phyloP scores from a whole-genome alignment of 2,888 invertebrate species.

The Tubulanus polymorphus region DNA sequence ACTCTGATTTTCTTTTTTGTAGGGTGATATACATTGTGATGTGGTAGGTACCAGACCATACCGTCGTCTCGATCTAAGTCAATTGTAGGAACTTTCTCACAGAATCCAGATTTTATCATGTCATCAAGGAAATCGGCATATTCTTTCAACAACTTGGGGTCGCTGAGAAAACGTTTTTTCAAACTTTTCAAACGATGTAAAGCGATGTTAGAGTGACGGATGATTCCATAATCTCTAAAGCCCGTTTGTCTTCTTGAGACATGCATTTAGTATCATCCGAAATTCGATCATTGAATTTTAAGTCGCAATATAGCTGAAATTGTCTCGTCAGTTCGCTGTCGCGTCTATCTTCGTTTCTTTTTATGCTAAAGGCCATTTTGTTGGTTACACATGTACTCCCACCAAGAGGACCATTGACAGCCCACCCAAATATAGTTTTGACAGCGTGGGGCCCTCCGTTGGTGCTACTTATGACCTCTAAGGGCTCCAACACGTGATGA shows the following conservation, averaged over 20 bases:
- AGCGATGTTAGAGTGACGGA: not conserved
- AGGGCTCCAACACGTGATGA: too few species aligned
- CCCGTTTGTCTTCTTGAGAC: not conserved
- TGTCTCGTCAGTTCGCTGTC: too few species aligned
- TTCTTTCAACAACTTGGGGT: not conserved
- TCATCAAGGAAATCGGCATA: slow-evolving; percentile 4
- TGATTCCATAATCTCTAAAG: not conserved
- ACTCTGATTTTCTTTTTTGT: slow-evolving; percentile 7
- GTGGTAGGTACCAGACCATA: slow-evolving; percentile 6
- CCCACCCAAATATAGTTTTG: too few species aligned
- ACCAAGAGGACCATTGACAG: too few species aligned
- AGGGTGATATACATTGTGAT: slow-evolving; percentile 1
- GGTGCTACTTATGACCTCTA: too few species aligned
- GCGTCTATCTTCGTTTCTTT: too few species aligned
- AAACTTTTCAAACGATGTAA: not conserved
- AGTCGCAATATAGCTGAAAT: too few species aligned
- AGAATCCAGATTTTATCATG: not conserved
- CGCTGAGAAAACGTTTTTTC: not conserved
- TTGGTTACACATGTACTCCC: too few species aligned
- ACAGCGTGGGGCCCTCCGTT: too few species aligned
- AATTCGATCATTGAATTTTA: not conserved
- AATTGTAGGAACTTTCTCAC: not conserved
- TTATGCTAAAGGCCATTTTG: too few species aligned
- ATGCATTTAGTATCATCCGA: not conserved
- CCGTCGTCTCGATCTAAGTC: not conserved